Percentiles rank a stretch among this genome's conserved stretches.
Conservation (phyloP, 2,888 invertebrate species). For the Ariolimax columbianus region DNA sequence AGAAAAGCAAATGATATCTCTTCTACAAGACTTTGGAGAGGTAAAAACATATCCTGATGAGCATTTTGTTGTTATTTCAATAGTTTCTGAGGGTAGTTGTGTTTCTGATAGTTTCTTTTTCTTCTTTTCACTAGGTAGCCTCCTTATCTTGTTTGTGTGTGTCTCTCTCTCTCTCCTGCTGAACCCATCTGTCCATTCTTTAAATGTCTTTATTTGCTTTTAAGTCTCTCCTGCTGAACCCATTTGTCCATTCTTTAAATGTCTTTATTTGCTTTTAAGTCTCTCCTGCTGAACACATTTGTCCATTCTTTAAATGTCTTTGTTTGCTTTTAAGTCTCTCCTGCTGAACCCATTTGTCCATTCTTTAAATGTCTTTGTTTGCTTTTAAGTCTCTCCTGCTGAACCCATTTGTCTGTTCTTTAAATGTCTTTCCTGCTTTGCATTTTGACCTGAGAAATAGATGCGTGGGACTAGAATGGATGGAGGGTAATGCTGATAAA, state of each 20-base stretch:
- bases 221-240: background rate
- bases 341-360: background rate
- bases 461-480: too few relatives aligned
- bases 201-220: background rate
- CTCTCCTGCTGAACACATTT: background rate
- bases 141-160: background rate
- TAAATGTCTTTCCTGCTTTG: background rate
- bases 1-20: conserved; percentile 92
- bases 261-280: background rate
- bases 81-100: background rate
- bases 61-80: background rate
- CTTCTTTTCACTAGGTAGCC: too few relatives aligned
- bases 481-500: too few relatives aligned
- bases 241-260: background rate
- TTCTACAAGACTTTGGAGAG: conserved; percentile 92
- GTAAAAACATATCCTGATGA: conserved; percentile 61
- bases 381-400: background rate
- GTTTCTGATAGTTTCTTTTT: background rate
- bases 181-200: background rate
- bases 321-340: background rate
- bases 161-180: background rate
- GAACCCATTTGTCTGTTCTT: background rate
- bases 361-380: background rate
- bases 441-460: too few relatives aligned
- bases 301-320: too few relatives aligned